Conservation (phyloP, 2,113 vertebrate genomes). For the Megaleporinus macrocephalus region DNA sequence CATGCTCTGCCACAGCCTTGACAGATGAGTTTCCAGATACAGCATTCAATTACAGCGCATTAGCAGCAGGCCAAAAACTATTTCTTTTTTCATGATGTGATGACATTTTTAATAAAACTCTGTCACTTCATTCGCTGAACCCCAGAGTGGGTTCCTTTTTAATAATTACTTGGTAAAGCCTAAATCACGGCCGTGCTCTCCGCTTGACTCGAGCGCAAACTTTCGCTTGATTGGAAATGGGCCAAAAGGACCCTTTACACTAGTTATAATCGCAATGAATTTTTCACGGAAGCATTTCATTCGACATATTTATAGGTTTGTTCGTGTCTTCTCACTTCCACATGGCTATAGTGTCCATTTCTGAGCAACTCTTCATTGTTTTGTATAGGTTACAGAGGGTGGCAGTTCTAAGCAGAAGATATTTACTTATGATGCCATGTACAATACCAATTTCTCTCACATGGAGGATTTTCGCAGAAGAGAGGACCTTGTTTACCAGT, state of each 20-base stretch:
- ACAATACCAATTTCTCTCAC: constrained; percentile 89
- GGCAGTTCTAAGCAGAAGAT: constrained; percentile 92
- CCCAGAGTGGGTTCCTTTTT: background rate
- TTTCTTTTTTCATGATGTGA: constrained; percentile 25
- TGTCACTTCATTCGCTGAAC: constrained; percentile 12
- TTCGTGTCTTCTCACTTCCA: background rate
- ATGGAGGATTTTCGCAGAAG: constrained; percentile 86
- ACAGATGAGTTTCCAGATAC: constrained; percentile 37
- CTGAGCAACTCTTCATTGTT: constrained; percentile 10
- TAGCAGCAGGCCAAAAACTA: constrained; percentile 36
- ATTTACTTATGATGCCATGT: constrained; percentile 94
- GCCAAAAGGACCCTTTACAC: background rate
- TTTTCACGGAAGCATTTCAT: background rate
- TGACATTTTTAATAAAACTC: constrained; percentile 43
- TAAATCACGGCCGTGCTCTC: background rate
- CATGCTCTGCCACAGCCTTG: constrained; percentile 31
- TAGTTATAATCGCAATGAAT: background rate
- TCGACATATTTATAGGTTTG: background rate
- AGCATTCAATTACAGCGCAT: constrained; percentile 44
- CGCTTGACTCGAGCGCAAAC: background rate
- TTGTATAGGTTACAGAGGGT: constrained; percentile 83
- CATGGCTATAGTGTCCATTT: background rate
- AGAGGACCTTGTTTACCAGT: constrained; percentile 90
- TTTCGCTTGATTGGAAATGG: background rate
- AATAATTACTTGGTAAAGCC: constrained; percentile 22